phyloP scores from a whole-genome alignment of 1,140 invertebrate species.

The Delia radicum region DNA sequence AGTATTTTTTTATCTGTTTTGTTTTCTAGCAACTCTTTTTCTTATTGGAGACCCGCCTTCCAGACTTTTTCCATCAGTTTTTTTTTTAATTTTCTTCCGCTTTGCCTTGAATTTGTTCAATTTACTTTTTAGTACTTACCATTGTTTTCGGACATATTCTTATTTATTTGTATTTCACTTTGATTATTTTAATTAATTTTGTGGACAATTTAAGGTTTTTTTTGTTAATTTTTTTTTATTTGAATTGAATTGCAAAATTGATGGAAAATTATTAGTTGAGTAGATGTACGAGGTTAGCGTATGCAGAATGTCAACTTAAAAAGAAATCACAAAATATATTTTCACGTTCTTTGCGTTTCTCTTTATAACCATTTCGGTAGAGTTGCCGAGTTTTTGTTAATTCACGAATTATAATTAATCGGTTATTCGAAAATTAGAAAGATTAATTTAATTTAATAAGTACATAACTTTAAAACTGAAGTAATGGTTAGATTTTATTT shows the following conservation, averaged over 20 bases:
- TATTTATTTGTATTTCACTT: conserved; percentile 26
- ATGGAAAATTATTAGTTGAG: conserved; percentile 16
- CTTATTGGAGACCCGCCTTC: not conserved
- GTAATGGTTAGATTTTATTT: no score
- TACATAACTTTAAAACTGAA: no score
- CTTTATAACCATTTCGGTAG: not conserved
- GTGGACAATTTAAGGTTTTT: conserved; percentile 16
- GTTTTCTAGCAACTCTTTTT: conserved; percentile 3
- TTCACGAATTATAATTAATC: no score
- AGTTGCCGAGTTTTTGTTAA: not conserved
- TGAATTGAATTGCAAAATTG: conserved; percentile 18
- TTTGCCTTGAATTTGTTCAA: not conserved
- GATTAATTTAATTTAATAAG: no score
- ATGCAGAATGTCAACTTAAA: conserved; percentile 25
- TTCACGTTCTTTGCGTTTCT: not conserved
- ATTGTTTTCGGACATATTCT: conserved; percentile 50
- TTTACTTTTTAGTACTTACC: conserved; percentile 35
- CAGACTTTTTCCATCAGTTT: not conserved
- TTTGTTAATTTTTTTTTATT: conserved; percentile 4
- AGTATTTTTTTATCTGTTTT: not conserved
- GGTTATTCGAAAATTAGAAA: no score
- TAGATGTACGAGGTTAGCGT: conserved; percentile 24
- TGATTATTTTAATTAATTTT: not conserved
- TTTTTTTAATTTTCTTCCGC: not conserved
- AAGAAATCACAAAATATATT: not conserved